Evolutionary conservation across 2,797 vertebrate species (phyloP), one percentile per base, ranked within the genome.

Genomic region (Diceros bicornis): DNA sequence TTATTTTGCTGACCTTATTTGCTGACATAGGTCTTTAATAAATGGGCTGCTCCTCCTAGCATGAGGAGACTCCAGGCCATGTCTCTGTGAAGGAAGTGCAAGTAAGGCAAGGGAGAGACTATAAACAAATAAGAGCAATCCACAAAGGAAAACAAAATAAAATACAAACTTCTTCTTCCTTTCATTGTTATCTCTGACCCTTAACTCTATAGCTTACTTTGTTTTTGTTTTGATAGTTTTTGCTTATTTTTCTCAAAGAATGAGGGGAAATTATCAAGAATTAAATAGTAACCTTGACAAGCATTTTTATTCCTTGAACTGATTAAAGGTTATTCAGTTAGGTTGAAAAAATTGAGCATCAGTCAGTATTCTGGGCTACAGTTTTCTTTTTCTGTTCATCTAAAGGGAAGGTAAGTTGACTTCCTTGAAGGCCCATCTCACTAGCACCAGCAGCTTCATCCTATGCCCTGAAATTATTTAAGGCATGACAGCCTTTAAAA

Each of bases 391-490:
- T 21, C 27, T 89, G 3, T 25, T 68, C 18, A 20, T 41, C 18
- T 87, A 71, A 41, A 83, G 27, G 44, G 14, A 87, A 88, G 21
- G 29, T 44, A 27, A 44, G 14, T 25, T 55, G 20, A 16, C 9
- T 71, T 84, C 50, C 29, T 52, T 41, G 37, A 66, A 44, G 82
- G 37, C 0, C 55, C 21, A 29, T 81, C 52, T 83, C 44, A 44
- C 37, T 41, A 88, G 81, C 6, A 69, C 47, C 27, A 66, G 61
- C 32, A 93, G 61, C 64, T 72, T 82, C 66, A 59, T 66, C 14
- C 52, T 71, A 7, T 74, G 61, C 14, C 44, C 72, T 96, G 96
- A 96, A 96, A 96, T 97, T 92, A 95, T 96, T 91, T 87, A 81
- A 96, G 83, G 41, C 71, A 37, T 0, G 2, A 27, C 41, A 23